These are phyloP conservation scores for Platalea minor DNA, from an alignment of 2,797 vertebrate species.

Conservation along the genomic window DNA sequence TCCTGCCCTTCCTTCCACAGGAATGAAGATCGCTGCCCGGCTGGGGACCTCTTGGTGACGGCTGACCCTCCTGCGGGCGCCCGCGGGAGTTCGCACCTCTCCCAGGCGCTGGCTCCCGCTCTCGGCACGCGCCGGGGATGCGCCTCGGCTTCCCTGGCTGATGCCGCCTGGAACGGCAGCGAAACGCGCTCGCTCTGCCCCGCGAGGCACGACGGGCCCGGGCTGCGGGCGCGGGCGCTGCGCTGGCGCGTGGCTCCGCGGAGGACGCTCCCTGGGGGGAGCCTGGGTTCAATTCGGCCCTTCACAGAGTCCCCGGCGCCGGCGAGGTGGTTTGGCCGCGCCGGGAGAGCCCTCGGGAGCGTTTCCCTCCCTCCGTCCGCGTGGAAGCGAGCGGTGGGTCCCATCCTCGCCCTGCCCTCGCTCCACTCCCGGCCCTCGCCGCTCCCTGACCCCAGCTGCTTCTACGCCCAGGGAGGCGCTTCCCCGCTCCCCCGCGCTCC, in stretches of 20 bases:
- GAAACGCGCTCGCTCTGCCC: not conserved
- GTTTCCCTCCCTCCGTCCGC: not conserved
- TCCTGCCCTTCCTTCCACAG: not conserved
- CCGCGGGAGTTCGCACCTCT: not conserved
- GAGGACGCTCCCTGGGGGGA: not conserved
- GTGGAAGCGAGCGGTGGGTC: not conserved
- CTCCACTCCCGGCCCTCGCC: not conserved
- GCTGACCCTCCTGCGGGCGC: not conserved
- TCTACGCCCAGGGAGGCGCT: not conserved
- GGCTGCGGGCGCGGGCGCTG: not conserved
- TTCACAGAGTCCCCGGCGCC: rapidly evolving
- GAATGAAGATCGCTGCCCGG: not conserved
- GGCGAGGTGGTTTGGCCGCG: not conserved
- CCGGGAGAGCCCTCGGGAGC: no score
- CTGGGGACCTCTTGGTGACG: not conserved
- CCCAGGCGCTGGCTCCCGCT: not conserved
- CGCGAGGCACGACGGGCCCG: not conserved
- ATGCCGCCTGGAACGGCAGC: not conserved
- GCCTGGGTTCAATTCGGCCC: not conserved
- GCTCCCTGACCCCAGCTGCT: not conserved
- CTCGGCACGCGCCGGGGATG: not conserved
- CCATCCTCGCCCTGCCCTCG: not conserved
- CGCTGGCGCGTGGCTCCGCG: rapidly evolving
- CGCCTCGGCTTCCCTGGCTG: not conserved
- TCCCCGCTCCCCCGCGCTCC: not conserved